A percentile compares a stretch with the other conserved stretches of the same genome.
phyloP scores from a whole-genome alignment of 2,888 invertebrate genomes.

The Synanthedon tipuliformis region DNA sequence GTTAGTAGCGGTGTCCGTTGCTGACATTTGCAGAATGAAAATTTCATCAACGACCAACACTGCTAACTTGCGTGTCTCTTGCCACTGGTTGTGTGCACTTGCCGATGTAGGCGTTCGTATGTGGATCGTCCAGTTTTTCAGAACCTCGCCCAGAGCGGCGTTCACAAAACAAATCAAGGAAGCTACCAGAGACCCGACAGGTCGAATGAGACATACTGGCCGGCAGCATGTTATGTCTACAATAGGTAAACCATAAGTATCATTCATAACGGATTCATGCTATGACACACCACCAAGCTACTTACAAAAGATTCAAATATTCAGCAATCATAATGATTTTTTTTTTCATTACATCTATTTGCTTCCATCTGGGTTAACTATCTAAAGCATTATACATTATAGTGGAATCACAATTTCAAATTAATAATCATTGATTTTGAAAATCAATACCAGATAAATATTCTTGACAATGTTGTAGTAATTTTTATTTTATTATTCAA shows the following conservation, averaged over 20 bases:
- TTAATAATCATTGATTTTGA: too few relatives aligned
- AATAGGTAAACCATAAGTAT: slow-evolving; percentile 70
- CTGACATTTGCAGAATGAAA: slow-evolving; percentile 59
- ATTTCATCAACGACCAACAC: slow-evolving; percentile 62
- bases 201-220: slow-evolving; percentile 61
- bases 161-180: slow-evolving; percentile 55
- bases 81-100: slow-evolving; percentile 57
- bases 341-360: too few relatives aligned
- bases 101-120: slow-evolving; percentile 68
- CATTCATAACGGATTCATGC: slow-evolving; percentile 63
- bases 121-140: slow-evolving; percentile 72
- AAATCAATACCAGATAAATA: too few relatives aligned
- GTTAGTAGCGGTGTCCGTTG: slow-evolving; percentile 63
- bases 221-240: slow-evolving; percentile 58
- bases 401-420: too few relatives aligned
- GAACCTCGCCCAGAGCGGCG: slow-evolving; percentile 66
- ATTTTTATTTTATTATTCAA: too few relatives aligned
- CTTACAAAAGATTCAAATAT: too few relatives aligned
- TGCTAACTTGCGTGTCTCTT: slow-evolving; percentile 41
- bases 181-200: slow-evolving; percentile 53
- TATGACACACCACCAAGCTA: slow-evolving; percentile 13
- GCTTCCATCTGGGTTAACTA: too few relatives aligned
- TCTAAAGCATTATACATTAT: too few relatives aligned
- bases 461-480: too few relatives aligned
- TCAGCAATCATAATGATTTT: too few relatives aligned